A percentile compares a stretch with the other conserved stretches of the same genome.
These are phyloP conservation scores for Catamblyrhynchus diadema DNA, from an alignment of 2,797 vertebrate genomes.

Conservation along the genomic window DNA sequence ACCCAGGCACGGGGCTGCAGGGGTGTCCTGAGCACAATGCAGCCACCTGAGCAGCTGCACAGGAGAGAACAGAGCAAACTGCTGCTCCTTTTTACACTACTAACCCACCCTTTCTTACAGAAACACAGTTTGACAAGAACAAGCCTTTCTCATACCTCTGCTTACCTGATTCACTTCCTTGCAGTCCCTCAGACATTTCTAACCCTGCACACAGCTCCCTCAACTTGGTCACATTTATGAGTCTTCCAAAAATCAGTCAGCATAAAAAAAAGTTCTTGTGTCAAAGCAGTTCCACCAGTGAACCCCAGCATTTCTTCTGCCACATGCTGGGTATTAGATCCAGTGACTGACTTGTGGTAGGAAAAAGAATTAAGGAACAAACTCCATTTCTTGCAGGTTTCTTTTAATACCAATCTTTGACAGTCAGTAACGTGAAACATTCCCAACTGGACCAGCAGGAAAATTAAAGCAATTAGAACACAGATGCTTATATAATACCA, in stretches of 20 bases:
- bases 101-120: background rate
- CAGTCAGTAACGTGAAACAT: background rate
- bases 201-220: background rate
- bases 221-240: background rate
- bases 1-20: background rate
- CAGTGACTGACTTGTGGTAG: background rate
- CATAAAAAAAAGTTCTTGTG: background rate
- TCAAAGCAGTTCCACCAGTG: background rate
- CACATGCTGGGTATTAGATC: background rate
- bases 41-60: rapidly evolving
- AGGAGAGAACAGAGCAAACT: rapidly evolving
- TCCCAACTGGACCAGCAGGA: background rate
- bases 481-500: constrained; percentile 1
- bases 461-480: constrained; percentile 15
- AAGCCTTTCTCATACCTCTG: background rate
- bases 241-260: background rate
- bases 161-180: background rate
- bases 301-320: background rate
- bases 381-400: background rate
- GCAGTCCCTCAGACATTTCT: background rate
- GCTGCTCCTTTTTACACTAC: background rate
- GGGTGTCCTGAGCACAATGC: background rate
- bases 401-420: background rate
- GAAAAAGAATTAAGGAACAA: background rate
- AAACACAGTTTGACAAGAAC: background rate